Evolutionary conservation across 2,888 invertebrate species (phyloP).

Genomic region (Idaea aversata): DNA sequence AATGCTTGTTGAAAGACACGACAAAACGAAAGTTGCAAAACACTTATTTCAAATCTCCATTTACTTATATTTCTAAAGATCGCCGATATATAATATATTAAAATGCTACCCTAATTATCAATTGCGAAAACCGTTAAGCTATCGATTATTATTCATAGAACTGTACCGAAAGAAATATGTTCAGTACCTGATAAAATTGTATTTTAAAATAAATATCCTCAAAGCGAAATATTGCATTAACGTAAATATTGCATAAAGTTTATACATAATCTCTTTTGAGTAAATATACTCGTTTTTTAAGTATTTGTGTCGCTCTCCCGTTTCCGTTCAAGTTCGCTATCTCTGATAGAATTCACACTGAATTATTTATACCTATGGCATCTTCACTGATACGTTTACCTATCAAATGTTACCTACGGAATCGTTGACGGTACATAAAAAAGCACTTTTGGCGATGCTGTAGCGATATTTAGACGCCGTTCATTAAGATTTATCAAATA

Average conservation of each 20-base stretch:
- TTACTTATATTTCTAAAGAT: too few species aligned
- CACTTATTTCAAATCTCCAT: too few species aligned
- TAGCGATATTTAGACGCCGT: slow-evolving; percentile 11
- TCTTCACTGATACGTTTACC: slow-evolving; percentile 56
- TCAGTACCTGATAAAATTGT: not conserved
- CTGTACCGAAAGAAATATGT: not conserved
- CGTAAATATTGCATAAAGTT: not conserved
- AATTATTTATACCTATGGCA: slow-evolving; percentile 54
- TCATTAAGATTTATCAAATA: not conserved
- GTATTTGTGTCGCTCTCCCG: not conserved
- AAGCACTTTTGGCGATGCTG: slow-evolving; percentile 39
- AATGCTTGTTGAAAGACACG: too few species aligned
- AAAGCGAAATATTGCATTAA: not conserved
- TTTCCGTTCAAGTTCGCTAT: slow-evolving; percentile 6
- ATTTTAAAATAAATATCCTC: not conserved
- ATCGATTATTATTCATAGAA: not conserved
- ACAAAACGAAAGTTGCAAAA: too few species aligned
- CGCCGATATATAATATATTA: too few species aligned
- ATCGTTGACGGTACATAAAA: slow-evolving; percentile 50
- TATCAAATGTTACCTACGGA: slow-evolving; percentile 46
- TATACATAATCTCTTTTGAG: not conserved
- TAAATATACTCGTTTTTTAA: not conserved
- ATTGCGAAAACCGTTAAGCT: not conserved
- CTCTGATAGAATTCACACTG: slow-evolving; percentile 40
- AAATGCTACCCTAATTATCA: too few species aligned